Evolutionary conservation across 2,113 vertebrate species (phyloP).

Genomic region (Hylia prasina): DNA sequence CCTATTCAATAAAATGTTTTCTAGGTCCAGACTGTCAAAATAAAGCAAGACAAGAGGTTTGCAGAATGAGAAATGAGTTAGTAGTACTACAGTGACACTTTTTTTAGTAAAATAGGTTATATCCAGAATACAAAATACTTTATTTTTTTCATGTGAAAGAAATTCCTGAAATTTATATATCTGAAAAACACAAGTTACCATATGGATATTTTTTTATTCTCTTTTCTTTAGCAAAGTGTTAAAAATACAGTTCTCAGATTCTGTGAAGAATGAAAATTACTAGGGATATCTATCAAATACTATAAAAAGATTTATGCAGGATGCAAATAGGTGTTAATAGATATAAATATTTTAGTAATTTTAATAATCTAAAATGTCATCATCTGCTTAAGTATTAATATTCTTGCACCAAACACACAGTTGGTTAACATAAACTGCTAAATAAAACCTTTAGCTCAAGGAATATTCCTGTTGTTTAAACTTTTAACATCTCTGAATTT

Average conservation of each 20-base stretch:
- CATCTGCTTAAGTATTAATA: neutral
- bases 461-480: neutral
- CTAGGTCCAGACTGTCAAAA: neutral
- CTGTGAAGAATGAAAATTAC: neutral
- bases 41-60: neutral
- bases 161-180: neutral
- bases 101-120: neutral
- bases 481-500: neutral
- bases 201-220: neutral
- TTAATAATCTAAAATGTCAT: neutral
- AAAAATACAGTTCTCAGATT: neutral
- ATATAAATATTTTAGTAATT: neutral
- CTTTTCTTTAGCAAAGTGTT: neutral
- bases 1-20: neutral
- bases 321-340: neutral
- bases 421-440: neutral
- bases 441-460: neutral
- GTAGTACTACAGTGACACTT: neutral
- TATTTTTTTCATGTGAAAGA: neutral
- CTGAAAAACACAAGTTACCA: neutral
- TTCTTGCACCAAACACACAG: neutral
- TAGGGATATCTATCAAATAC: neutral
- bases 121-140: neutral
- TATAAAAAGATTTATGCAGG: neutral
- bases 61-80: neutral